Percentiles rank a stretch among this genome's conserved stretches.
Conservation (phyloP, 2,888 invertebrate species). For the Crocallis elinguaria region DNA sequence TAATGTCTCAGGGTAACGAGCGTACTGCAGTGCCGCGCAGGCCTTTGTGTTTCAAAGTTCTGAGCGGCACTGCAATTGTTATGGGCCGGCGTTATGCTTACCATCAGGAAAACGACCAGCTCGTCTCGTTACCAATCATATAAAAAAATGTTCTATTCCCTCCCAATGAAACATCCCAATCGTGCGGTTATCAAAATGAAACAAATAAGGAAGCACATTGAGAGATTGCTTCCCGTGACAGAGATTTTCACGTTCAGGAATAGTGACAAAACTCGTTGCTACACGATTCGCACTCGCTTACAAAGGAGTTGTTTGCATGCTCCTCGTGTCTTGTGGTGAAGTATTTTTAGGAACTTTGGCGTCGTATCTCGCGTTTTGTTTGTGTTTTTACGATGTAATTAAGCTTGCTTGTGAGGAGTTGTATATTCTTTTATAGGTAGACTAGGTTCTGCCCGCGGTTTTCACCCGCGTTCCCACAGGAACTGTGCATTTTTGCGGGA, state of each 20-base stretch:
- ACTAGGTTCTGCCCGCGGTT: too few species aligned
- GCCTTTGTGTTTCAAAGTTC: too few species aligned
- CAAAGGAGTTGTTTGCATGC: constrained; percentile 29
- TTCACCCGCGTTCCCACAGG: too few species aligned
- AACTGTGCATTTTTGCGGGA: too few species aligned
- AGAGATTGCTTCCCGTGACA: constrained; percentile 20
- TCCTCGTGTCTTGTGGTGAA: constrained; percentile 18
- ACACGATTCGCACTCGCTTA: constrained; percentile 5
- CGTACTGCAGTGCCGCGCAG: too few species aligned
- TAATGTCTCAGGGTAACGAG: too few species aligned
- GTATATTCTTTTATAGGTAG: not conserved
- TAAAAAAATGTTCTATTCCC: too few species aligned
- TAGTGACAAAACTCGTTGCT: constrained; percentile 19
- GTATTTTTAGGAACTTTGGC: constrained; percentile 15
- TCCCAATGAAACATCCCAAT: constrained; percentile 6
- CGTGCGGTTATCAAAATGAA: constrained; percentile 11
- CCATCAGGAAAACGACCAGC: too few species aligned
- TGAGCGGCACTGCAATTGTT: too few species aligned
- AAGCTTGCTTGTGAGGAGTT: not conserved
- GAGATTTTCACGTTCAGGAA: constrained; percentile 22
- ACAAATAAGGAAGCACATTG: constrained; percentile 20
- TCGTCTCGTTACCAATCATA: too few species aligned
- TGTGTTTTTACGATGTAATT: constrained; percentile 2
- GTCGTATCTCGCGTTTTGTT: not conserved
- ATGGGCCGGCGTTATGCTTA: too few species aligned